Conservation (phyloP, 2,113 vertebrate genomes). For the Ornithorhynchus anatinus region DNA sequence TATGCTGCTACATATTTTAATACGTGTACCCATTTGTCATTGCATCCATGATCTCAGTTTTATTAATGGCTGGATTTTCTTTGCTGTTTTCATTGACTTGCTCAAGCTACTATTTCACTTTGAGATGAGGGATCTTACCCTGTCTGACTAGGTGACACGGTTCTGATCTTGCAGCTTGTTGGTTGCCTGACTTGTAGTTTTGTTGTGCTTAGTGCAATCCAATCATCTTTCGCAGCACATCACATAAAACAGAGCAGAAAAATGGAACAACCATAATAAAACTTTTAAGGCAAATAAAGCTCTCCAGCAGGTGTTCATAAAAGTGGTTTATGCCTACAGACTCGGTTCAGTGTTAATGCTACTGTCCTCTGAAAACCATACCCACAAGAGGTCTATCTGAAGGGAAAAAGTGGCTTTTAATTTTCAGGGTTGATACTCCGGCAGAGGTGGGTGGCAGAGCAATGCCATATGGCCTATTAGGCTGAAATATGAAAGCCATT, state of each 20-base stretch:
- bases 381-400: slow-evolving; percentile 24
- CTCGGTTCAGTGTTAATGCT: slow-evolving; percentile 66
- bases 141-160: not conserved
- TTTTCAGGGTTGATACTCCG: slow-evolving; percentile 53
- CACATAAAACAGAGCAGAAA: slow-evolving; percentile 68
- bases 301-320: slow-evolving; percentile 68
- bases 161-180: not conserved
- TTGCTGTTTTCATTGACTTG: slow-evolving; percentile 51
- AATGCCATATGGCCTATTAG: slow-evolving; percentile 59
- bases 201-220: slow-evolving; percentile 49
- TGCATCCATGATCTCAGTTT: slow-evolving; percentile 62
- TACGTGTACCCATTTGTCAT: slow-evolving; percentile 61
- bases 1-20: slow-evolving; percentile 63
- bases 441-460: slow-evolving; percentile 58
- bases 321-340: slow-evolving; percentile 66
- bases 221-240: slow-evolving; percentile 44
- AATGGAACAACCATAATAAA: slow-evolving; percentile 66
- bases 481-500: slow-evolving; percentile 74
- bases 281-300: slow-evolving; percentile 73
- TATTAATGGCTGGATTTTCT: slow-evolving; percentile 44
- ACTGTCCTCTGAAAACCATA: slow-evolving; percentile 56
- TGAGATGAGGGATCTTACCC: slow-evolving; percentile 5
- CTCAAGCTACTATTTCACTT: slow-evolving; percentile 21
- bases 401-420: slow-evolving; percentile 61
- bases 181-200: slow-evolving; percentile 1